Conservation (phyloP, 2,797 vertebrate genomes). For the Salarias fasciatus region DNA sequence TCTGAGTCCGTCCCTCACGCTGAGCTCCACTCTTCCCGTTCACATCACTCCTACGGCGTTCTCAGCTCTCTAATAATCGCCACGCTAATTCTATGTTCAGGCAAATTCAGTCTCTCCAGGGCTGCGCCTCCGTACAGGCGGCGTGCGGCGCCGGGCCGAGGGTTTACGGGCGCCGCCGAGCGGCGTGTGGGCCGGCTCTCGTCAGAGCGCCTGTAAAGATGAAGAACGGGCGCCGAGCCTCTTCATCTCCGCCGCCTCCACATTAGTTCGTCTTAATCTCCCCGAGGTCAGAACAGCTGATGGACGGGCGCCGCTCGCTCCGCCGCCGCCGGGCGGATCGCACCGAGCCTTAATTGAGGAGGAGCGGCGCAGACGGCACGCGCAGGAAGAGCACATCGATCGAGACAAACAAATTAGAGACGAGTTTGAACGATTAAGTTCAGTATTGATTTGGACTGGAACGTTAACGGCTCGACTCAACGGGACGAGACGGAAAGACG, state of each 20-base stretch:
- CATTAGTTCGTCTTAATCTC: constrained; percentile 69
- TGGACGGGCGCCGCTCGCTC: constrained; percentile 37
- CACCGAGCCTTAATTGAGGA: constrained; percentile 64
- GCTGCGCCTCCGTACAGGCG: constrained; percentile 6
- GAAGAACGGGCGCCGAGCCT: constrained; percentile 4
- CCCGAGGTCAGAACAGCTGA: constrained; percentile 69
- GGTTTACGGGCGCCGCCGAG: not conserved
- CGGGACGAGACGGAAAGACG: constrained; percentile 47
- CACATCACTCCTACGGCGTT: not conserved
- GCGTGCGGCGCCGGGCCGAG: not conserved
- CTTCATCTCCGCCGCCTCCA: constrained; percentile 37
- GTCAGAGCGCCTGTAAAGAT: constrained; percentile 20
- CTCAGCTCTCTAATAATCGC: not conserved
- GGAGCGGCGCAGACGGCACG: constrained; percentile 38
- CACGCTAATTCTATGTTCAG: not conserved
- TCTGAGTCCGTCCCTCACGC: not conserved
- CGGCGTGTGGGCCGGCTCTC: not conserved
- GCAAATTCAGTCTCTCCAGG: not conserved
- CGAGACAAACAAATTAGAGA: constrained; percentile 78
- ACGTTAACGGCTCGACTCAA: constrained; percentile 51
- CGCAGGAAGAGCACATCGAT: constrained; percentile 64
- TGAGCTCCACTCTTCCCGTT: constrained; percentile 2
- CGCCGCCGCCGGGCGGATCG: constrained; percentile 54
- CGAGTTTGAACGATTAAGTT: constrained; percentile 75
- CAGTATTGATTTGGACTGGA: constrained; percentile 76